Conservation (phyloP, 2,113 vertebrate species). For the Bos indicus region DNA sequence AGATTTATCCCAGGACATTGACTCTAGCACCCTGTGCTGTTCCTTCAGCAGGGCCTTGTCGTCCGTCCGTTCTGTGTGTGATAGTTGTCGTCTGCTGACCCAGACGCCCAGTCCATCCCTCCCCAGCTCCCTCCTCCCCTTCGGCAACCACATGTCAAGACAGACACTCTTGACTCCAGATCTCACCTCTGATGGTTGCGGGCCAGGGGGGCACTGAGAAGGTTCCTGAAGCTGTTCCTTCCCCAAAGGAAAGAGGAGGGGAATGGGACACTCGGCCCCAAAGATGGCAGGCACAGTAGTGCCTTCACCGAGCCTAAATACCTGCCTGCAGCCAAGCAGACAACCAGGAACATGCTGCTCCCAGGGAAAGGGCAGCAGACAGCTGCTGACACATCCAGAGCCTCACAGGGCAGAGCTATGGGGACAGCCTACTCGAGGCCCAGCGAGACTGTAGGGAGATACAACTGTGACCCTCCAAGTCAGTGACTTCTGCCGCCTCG, state of each 20-base stretch:
- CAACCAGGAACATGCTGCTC: neutral
- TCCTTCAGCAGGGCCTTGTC: neutral
- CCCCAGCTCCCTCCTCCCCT: no score
- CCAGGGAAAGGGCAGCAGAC: neutral
- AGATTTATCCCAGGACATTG: neutral
- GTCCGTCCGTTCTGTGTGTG: neutral
- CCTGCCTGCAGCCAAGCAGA: neutral
- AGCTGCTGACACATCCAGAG: rapidly evolving
- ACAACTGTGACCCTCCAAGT: rapidly evolving
- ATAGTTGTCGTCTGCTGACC: neutral
- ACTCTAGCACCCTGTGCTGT: neutral
- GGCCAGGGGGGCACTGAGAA: neutral
- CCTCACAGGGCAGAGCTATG: neutral
- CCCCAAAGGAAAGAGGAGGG: neutral
- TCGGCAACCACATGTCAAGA: neutral
- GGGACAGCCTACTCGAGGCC: neutral
- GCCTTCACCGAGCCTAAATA: neutral
- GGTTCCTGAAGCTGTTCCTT: neutral
- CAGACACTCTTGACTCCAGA: neutral
- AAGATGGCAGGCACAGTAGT: neutral
- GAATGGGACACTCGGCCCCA: neutral
- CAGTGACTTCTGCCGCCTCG: rapidly evolving
- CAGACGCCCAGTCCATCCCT: neutral
- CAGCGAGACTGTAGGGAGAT: neutral
- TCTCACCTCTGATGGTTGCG: neutral